phyloP scores from a whole-genome alignment of 2,113 vertebrate species.

The Apeltes quadracus region DNA sequence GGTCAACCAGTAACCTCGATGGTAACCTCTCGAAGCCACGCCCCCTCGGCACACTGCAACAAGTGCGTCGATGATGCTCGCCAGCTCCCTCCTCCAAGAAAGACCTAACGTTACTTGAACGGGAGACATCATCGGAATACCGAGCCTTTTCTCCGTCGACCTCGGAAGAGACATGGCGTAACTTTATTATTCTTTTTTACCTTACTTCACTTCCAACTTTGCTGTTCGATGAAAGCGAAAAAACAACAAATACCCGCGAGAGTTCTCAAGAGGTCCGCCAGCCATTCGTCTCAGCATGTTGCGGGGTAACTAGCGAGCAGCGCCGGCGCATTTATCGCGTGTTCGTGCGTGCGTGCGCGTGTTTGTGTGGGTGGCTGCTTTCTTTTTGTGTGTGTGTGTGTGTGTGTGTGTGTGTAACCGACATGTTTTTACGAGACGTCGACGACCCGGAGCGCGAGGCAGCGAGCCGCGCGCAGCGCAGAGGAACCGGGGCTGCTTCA shows the following conservation, averaged over 20 bases:
- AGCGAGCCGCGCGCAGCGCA: slow-evolving; percentile 42
- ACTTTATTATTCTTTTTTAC: not conserved
- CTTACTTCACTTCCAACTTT: not conserved
- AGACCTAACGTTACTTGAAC: slow-evolving; percentile 16
- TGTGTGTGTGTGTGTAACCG: slow-evolving; percentile 17
- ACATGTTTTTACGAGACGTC: slow-evolving; percentile 52
- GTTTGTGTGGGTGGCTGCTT: not conserved
- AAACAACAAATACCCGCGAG: not conserved
- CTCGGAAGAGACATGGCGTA: not conserved
- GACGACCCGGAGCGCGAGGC: slow-evolving; percentile 9
- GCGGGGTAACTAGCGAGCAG: slow-evolving; percentile 28
- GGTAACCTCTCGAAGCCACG: slow-evolving; percentile 31
- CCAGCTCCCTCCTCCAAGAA: slow-evolving; percentile 39
- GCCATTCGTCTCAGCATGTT: slow-evolving; percentile 57
- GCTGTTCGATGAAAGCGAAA: slow-evolving; percentile 27
- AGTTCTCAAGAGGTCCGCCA: slow-evolving; percentile 43
- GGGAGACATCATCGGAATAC: slow-evolving; percentile 15
- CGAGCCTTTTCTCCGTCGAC: not conserved
- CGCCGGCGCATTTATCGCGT: slow-evolving; percentile 5
- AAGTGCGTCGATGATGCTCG: slow-evolving; percentile 80
- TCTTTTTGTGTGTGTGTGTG: not conserved
- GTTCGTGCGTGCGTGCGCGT: not conserved
- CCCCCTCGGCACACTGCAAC: slow-evolving; percentile 75
- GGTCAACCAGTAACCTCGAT: slow-evolving; percentile 56
- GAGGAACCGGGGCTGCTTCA: slow-evolving; percentile 16